phyloP scores from a whole-genome alignment of 2,113 vertebrate genomes.

The Indri indri region DNA sequence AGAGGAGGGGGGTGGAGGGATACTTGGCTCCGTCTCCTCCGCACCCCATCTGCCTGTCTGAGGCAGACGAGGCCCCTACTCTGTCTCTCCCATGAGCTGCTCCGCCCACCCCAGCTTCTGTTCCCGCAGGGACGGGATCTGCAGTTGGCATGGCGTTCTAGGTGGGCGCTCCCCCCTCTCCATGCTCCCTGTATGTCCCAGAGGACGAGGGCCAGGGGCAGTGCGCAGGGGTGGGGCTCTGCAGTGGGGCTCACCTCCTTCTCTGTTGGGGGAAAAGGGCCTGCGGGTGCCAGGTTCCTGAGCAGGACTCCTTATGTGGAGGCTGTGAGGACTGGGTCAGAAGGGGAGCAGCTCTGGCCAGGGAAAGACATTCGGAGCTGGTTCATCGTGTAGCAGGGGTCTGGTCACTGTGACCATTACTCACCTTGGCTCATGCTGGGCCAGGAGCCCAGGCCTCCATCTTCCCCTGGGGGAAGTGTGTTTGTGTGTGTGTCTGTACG shows the following conservation, averaged over 20 bases:
- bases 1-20: background rate
- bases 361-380: background rate
- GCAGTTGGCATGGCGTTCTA: background rate
- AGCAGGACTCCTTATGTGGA: background rate
- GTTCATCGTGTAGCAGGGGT: background rate
- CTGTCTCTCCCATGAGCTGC: conserved; percentile 20
- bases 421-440: background rate
- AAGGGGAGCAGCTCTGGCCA: background rate
- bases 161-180: background rate
- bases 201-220: background rate
- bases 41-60: conserved; percentile 30
- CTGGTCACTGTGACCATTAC: background rate
- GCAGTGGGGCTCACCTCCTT: background rate
- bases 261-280: background rate
- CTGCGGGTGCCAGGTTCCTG: background rate
- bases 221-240: background rate
- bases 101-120: conserved; percentile 28
- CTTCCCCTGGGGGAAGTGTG: background rate
- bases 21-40: background rate
- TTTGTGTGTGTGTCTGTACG: background rate
- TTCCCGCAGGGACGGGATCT: background rate
- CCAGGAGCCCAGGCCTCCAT: background rate
- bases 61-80: background rate
- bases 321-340: background rate
- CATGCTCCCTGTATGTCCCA: background rate